phyloP scores from a whole-genome alignment of 2,113 vertebrate species.

The Origma solitaria region DNA sequence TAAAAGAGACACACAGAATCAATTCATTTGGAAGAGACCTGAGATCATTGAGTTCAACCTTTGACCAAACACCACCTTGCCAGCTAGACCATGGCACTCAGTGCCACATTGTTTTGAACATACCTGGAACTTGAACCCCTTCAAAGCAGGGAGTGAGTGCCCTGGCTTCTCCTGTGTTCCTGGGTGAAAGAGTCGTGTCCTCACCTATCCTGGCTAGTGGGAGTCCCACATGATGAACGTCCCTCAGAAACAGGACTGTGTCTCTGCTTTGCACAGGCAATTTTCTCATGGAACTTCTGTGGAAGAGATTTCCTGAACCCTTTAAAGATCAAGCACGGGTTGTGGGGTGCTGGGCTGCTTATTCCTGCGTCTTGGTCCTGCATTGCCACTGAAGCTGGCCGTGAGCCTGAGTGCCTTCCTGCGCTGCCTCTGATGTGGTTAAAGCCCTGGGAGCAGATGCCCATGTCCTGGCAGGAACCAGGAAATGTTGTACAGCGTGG shows the following conservation, averaged over 20 bases:
- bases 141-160: neutral
- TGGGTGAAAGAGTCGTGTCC: neutral
- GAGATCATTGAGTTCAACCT: neutral
- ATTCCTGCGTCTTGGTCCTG: neutral
- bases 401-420: neutral
- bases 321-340: neutral
- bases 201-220: neutral
- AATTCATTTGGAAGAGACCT: neutral
- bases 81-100: neutral
- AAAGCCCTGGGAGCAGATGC: neutral
- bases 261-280: neutral
- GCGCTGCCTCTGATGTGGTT: neutral
- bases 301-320: neutral
- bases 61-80: neutral
- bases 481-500: accelerated
- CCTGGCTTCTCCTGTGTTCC: neutral
- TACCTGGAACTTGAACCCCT: neutral
- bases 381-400: neutral
- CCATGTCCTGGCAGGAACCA: neutral
- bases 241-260: neutral
- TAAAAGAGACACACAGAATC: neutral
- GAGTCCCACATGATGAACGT: accelerated
- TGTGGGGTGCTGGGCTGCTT: neutral
- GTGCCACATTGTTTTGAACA: neutral
- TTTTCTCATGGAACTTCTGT: neutral